A percentile compares a stretch with the other conserved stretches of the same genome.
phyloP scores from a whole-genome alignment of 2,797 vertebrate genomes.

The Melopsittacus undulatus region DNA sequence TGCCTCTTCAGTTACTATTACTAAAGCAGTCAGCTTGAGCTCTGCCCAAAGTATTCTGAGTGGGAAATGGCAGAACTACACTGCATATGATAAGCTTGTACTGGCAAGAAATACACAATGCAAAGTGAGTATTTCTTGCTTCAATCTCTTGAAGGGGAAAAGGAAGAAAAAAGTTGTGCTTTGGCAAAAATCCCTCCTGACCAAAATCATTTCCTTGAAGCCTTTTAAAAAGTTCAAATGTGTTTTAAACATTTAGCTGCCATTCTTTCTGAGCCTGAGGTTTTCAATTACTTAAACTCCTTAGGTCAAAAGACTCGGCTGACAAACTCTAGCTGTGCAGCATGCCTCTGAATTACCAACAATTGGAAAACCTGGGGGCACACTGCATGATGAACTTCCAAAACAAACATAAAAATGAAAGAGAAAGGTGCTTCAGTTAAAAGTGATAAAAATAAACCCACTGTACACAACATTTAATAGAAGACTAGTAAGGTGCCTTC shows the following conservation, averaged over 20 bases:
- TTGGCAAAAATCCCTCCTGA: not conserved
- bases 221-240: not conserved
- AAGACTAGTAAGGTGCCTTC: constrained; percentile 29
- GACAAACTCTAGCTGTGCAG: not conserved
- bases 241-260: not conserved
- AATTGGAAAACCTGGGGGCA: not conserved
- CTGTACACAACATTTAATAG: not conserved
- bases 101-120: not conserved
- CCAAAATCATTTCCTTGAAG: not conserved
- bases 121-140: not conserved
- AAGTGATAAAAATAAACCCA: not conserved
- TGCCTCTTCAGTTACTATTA: constrained; percentile 9
- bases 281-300: not conserved
- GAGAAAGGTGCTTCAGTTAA: constrained; percentile 12
- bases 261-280: not conserved
- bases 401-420: constrained; percentile 11
- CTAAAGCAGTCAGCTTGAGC: not conserved
- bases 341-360: not conserved
- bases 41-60: not conserved
- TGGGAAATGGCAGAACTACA: not conserved
- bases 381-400: not conserved
- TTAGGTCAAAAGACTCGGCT: not conserved
- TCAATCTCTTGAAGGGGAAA: not conserved
- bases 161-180: not conserved
- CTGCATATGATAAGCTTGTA: not conserved